These are phyloP conservation scores for Gasterosteus aculeatus DNA, from an alignment of 2,113 vertebrate genomes.

Conservation along the genomic window DNA sequence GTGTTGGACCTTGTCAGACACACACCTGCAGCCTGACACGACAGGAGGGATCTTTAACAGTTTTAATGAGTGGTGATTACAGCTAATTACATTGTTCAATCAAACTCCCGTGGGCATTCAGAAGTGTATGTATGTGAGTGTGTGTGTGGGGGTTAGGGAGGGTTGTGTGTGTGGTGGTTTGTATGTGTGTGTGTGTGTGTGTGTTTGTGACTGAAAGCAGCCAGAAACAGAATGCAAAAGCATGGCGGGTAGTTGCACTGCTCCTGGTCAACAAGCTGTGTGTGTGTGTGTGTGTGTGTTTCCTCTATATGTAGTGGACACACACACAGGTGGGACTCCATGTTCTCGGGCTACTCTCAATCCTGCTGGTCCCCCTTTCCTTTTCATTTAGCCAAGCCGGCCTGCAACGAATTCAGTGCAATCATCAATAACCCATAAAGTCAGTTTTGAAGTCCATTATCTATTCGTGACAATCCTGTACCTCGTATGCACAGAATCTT, in stretches of 20 bases:
- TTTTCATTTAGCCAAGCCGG: neutral
- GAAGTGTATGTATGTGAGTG: conserved; percentile 24
- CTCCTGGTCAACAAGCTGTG: neutral
- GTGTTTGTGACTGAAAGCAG: conserved; percentile 5
- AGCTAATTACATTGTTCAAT: conserved; percentile 80
- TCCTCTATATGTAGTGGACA: no score
- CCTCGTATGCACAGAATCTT: neutral
- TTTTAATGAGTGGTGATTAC: conserved; percentile 79
- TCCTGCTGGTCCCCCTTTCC: neutral
- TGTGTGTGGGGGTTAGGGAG: conserved; percentile 18
- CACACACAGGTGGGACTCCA: neutral
- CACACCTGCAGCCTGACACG: conserved; percentile 72
- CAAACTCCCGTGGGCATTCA: conserved; percentile 62
- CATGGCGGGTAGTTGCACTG: neutral
- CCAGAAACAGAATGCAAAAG: conserved; percentile 2
- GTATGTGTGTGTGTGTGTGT: conserved; percentile 21
- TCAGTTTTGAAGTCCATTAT: neutral
- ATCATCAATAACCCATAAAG: neutral
- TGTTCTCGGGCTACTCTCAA: neutral
- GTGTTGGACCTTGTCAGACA: conserved; percentile 32
- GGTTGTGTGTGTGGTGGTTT: conserved; percentile 23
- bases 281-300: neutral
- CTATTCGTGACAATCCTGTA: neutral
- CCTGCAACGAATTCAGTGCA: neutral
- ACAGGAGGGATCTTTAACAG: conserved; percentile 71